These are phyloP conservation scores for Pheosia gnoma DNA, from an alignment of 2,888 invertebrate genomes.

Conservation along the genomic window DNA sequence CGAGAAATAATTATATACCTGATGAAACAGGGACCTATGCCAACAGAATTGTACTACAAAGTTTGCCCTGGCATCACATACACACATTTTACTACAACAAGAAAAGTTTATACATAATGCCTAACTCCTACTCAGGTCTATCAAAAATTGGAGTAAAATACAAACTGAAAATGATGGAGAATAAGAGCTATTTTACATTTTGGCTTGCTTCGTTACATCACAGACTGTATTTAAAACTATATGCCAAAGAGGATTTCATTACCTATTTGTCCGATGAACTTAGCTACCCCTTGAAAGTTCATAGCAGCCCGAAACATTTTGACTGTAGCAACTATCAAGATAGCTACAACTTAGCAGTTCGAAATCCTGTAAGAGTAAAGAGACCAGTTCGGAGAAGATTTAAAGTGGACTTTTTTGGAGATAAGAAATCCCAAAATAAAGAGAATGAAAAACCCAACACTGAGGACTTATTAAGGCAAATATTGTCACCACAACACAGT, in stretches of 20 bases:
- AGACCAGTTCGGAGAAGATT: conserved; percentile 80
- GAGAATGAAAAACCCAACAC: conserved; percentile 87
- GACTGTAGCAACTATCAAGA: conserved; percentile 80
- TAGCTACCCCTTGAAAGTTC: conserved; percentile 77
- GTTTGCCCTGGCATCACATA: conserved; percentile 87
- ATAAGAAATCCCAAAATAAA: conserved; percentile 86
- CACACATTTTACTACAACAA: conserved; percentile 91
- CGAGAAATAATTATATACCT: conserved; percentile 69
- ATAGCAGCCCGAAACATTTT: conserved; percentile 55
- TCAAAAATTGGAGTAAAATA: conserved; percentile 86
- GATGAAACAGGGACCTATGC: conserved; percentile 59
- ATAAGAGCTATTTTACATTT: conserved; percentile 91
- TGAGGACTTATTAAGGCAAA: conserved; percentile 68
- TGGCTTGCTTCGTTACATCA: conserved; percentile 91
- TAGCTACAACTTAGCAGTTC: conserved; percentile 79
- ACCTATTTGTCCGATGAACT: conserved; percentile 86
- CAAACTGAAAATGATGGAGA: conserved; percentile 89
- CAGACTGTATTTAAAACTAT: conserved; percentile 88
- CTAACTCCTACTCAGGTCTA: conserved; percentile 79
- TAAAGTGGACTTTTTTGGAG: conserved; percentile 76
- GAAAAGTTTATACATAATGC: conserved; percentile 86
- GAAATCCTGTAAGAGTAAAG: conserved; percentile 67
- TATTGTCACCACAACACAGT: conserved; percentile 64
- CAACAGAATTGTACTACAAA: conserved; percentile 77
- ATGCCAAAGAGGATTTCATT: conserved; percentile 88